phyloP scores from a whole-genome alignment of 2,888 invertebrate genomes.

The Drosophila mayaguana region DNA sequence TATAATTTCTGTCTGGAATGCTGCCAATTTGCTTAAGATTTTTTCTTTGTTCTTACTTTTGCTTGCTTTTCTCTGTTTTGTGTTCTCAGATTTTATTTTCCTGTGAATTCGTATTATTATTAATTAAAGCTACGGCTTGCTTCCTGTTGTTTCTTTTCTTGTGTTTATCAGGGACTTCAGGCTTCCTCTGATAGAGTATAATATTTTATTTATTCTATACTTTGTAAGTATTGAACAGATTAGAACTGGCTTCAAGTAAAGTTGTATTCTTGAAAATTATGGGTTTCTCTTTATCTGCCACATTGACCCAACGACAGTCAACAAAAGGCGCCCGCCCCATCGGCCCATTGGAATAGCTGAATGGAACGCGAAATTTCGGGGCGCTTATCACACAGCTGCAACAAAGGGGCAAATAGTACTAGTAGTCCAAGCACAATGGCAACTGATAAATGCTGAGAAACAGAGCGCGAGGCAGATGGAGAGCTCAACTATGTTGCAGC shows the following conservation, averaged over 20 bases:
- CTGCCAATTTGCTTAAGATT: neutral
- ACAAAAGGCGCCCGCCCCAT: constrained; percentile 25
- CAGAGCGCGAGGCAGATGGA: neutral
- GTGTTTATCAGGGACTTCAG: neutral
- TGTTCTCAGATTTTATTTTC: neutral
- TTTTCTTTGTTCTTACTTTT: constrained; percentile 2
- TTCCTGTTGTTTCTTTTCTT: neutral
- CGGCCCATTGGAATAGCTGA: constrained; percentile 16
- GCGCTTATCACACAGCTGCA: constrained; percentile 52
- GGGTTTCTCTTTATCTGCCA: constrained; percentile 17
- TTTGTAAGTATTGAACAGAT: neutral
- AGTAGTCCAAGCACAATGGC: constrained; percentile 55
- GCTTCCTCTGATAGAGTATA: neutral
- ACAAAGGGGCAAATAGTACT: constrained; percentile 19
- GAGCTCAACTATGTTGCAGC: constrained; percentile 13
- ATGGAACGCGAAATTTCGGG: constrained; percentile 16
- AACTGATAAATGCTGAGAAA: constrained; percentile 58
- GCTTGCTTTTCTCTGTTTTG: neutral
- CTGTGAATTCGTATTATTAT: neutral
- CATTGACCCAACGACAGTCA: constrained; percentile 21
- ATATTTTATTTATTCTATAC: neutral
- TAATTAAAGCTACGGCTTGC: neutral
- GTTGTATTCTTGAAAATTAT: constrained; percentile 9
- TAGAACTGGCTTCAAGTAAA: neutral
- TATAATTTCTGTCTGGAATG: neutral